A percentile compares a stretch with the other conserved stretches of the same genome.
Conservation (phyloP, 2,113 vertebrate species). For the Eulacestoma nigropectus region DNA sequence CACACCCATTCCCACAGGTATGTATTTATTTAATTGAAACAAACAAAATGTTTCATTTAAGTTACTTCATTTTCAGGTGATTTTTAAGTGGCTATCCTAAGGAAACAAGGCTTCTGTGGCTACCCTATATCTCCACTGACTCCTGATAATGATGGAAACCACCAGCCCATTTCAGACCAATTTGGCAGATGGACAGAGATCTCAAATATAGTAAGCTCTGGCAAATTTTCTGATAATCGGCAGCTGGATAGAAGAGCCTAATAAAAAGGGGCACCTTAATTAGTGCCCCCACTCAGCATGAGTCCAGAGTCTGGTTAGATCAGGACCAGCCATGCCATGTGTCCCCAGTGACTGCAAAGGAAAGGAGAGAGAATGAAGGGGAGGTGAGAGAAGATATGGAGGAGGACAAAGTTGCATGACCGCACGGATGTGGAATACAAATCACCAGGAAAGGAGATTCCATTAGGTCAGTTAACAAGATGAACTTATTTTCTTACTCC, state of each 20-base stretch:
- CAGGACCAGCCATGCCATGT: fast-evolving
- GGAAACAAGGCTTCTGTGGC: neutral
- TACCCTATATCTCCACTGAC: neutral
- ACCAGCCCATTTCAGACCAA: neutral
- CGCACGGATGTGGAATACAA: neutral
- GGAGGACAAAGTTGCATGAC: neutral
- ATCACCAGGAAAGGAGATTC: neutral
- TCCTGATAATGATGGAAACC: neutral
- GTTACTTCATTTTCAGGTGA: neutral
- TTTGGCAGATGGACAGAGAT: neutral
- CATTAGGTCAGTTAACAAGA: neutral
- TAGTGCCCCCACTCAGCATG: neutral
- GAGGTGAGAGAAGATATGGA: neutral
- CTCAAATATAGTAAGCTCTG: neutral
- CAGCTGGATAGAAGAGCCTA: neutral
- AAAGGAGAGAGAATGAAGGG: neutral
- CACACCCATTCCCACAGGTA: neutral
- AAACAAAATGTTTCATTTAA: neutral
- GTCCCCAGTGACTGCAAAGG: neutral
- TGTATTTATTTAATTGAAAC: neutral
- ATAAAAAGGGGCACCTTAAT: neutral
- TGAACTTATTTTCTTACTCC: neutral
- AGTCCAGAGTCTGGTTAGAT: neutral
- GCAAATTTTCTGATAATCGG: neutral
- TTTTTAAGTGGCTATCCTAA: neutral